Percentiles rank a stretch among this genome's conserved stretches.
Evolutionary conservation across 2,113 vertebrate genomes (phyloP).

Genomic region (Porphyrio hochstetteri): DNA sequence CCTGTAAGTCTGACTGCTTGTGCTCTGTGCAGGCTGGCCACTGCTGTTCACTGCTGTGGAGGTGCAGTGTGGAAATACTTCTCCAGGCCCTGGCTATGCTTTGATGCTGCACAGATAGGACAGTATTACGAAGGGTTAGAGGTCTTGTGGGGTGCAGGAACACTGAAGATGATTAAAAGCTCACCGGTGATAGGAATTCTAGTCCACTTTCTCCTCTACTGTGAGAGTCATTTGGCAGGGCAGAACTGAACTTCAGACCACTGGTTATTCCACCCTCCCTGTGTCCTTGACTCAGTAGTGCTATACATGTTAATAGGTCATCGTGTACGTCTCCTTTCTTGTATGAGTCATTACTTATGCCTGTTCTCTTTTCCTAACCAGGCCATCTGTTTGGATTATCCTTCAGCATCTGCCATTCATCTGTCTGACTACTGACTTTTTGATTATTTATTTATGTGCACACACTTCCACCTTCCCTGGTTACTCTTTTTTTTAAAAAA

Average conservation of each 20-base stretch:
- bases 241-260: not conserved
- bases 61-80: not conserved
- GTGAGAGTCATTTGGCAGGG: not conserved
- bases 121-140: not conserved
- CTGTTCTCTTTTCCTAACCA: not conserved
- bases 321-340: not conserved
- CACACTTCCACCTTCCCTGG: not conserved
- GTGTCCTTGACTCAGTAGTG: not conserved
- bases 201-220: not conserved
- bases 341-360: slow-evolving; percentile 8
- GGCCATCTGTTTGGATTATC: slow-evolving; percentile 10
- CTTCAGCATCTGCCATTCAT: not conserved
- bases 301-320: not conserved
- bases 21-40: not conserved
- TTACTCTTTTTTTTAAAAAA: not conserved
- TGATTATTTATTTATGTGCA: not conserved
- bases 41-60: not conserved
- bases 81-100: not conserved
- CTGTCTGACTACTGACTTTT: not conserved
- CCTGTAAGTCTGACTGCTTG: not conserved
- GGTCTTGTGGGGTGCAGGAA: not conserved
- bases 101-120: not conserved
- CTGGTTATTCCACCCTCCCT: not conserved
- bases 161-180: not conserved
- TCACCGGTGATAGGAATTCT: not conserved